Evolutionary conservation across 2,888 invertebrate species (phyloP).

Genomic region (Leptopilina myrica): DNA sequence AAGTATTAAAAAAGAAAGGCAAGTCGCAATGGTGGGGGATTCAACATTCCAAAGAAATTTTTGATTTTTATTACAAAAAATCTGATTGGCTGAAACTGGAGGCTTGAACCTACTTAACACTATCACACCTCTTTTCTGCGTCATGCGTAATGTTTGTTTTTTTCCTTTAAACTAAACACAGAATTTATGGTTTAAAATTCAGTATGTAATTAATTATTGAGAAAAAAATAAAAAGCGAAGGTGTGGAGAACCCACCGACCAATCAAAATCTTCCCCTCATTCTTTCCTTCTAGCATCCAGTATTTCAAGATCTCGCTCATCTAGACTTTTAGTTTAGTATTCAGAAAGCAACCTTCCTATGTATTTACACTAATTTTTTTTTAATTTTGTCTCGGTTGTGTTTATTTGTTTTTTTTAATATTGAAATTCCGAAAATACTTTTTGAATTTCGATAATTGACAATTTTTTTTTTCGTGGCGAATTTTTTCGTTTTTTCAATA

Average conservation of each 20-base stretch:
- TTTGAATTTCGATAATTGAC: background rate
- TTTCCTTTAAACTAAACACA: background rate
- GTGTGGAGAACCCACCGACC: conserved; percentile 74
- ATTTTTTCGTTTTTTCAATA: no score
- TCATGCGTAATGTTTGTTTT: conserved; percentile 8
- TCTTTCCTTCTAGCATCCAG: conserved; percentile 65
- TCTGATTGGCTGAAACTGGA: conserved; percentile 53
- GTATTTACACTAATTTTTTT: background rate
- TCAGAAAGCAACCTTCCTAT: conserved; percentile 52
- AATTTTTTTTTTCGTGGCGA: no score
- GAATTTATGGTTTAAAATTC: conserved; percentile 50
- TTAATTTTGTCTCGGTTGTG: no score
- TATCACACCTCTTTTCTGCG: conserved; percentile 36
- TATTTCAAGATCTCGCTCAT: conserved; percentile 64
- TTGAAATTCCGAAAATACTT: background rate
- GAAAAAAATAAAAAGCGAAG: conserved; percentile 63
- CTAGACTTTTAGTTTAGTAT: conserved; percentile 63
- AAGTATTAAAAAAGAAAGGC: background rate
- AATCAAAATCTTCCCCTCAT: conserved; percentile 72
- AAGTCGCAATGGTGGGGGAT: background rate
- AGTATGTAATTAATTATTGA: conserved; percentile 64
- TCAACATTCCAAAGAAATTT: conserved; percentile 14
- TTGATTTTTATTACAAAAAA: background rate
- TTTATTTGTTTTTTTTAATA: background rate
- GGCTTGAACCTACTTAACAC: conserved; percentile 50